These are phyloP conservation scores for Boleophthalmus pectinirostris DNA, from an alignment of 2,113 vertebrate species.

Conservation along the genomic window DNA sequence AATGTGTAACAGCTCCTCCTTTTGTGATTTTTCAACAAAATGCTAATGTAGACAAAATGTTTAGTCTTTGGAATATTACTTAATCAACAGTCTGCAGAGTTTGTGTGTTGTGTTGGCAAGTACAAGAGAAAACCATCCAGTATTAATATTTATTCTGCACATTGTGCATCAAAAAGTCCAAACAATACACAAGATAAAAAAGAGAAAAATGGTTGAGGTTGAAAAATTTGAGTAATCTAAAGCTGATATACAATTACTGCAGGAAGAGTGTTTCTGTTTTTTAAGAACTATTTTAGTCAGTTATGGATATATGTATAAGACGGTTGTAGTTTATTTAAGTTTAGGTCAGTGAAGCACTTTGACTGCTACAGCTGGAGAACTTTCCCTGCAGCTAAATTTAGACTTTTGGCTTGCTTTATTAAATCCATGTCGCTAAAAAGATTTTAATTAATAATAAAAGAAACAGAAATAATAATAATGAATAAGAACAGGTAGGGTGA, in stretches of 20 bases:
- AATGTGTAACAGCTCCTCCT: slow-evolving; percentile 5
- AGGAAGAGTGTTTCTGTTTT: slow-evolving; percentile 26
- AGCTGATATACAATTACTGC: slow-evolving; percentile 63
- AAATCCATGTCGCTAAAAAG: slow-evolving; percentile 91
- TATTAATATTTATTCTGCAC: slow-evolving; percentile 13
- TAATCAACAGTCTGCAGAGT: slow-evolving; percentile 19
- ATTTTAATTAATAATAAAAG: neutral
- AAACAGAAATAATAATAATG: slow-evolving; percentile 33
- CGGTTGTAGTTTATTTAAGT: slow-evolving; percentile 29
- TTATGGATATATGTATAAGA: slow-evolving; percentile 60
- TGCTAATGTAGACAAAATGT: too few relatives aligned
- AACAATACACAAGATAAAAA: slow-evolving; percentile 35
- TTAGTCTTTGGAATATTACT: slow-evolving; percentile 27
- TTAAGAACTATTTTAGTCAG: slow-evolving; percentile 62
- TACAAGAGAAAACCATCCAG: slow-evolving; percentile 11
- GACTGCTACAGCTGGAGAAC: slow-evolving; percentile 90
- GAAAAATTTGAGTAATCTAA: slow-evolving; percentile 52
- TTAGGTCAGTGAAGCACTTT: slow-evolving; percentile 1
- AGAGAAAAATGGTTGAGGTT: slow-evolving; percentile 24
- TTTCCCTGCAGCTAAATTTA: slow-evolving; percentile 91
- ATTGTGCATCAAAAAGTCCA: neutral
- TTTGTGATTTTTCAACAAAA: slow-evolving; percentile 1
- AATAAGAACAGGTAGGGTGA: slow-evolving; percentile 43
- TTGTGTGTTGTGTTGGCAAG: slow-evolving; percentile 8
- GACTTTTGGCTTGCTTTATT: slow-evolving; percentile 96